Evolutionary conservation across 2,797 vertebrate species (phyloP).

Genomic region (Mycteria americana): DNA sequence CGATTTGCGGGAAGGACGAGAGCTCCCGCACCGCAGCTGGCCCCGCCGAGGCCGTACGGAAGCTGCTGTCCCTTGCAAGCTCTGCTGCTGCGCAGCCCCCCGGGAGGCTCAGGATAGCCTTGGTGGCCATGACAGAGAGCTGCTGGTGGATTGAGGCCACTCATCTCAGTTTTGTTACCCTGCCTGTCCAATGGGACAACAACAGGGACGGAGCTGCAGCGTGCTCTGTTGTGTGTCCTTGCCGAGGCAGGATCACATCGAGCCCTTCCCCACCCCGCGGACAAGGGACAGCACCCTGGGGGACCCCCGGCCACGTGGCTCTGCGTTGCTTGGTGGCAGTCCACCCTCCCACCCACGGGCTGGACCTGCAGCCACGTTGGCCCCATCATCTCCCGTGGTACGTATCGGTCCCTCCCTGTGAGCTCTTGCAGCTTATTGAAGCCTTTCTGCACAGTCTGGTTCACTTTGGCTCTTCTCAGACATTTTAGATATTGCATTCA

Average conservation of each 20-base stretch:
- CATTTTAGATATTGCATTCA: constrained; percentile 52
- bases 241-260: background rate
- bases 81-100: background rate
- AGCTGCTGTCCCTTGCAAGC: background rate
- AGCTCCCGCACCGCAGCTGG: background rate
- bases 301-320: too few relatives aligned
- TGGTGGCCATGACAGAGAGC: background rate
- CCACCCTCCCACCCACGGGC: background rate
- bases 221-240: background rate
- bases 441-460: background rate
- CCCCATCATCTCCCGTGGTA: background rate
- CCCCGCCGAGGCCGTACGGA: background rate
- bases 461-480: constrained; percentile 20
- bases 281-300: background rate
- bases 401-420: background rate
- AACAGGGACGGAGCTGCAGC: background rate
- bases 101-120: background rate
- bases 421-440: background rate
- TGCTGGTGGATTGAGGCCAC: background rate
- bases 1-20: fast-evolving
- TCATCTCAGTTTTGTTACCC: background rate
- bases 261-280: background rate
- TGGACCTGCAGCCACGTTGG: background rate
- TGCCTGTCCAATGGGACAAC: background rate
- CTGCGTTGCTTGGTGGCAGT: background rate